Base-by-base conservation (phyloP, 2,888 invertebrate species). In the Gymnocheta viridis region DNA sequence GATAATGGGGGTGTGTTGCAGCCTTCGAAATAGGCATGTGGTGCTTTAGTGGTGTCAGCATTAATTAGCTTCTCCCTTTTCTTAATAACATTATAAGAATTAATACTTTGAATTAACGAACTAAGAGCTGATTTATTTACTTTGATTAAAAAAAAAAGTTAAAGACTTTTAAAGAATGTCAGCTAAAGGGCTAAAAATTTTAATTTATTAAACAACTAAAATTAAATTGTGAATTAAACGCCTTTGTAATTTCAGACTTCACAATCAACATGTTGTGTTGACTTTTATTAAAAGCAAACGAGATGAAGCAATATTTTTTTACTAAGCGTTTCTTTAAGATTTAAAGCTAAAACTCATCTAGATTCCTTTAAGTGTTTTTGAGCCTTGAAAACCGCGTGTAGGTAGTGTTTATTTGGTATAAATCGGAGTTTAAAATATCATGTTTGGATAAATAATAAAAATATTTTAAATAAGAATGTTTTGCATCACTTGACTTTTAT, bases 381-480 rank as follows among this genome's bases (percentile, higher is more conserved):
- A 47, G 32, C 41, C 49, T 41, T 60, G 6, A 9, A 58, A 35
- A 35, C 10, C 12, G 10, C 9, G 70, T 49, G 72, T 79, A 54
- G 79, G 79, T 38, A 56, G 72, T 38, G 38, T 56, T 70, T 64
- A 60, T 58, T 77, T 49, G 4, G 24, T 51, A 51, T 78, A 24
- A 70, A 54, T n/a, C 17, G n/a, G 51, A 32, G 24, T 49, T 70
- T 58, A 62, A 62, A 41, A 69, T 62, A 32, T 49, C 51, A 51
- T 62, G 38, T 49, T 62, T 54, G 41, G 67, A 67, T 27, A 5
- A 67, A 60, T 27, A 35, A 35, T 12, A 49, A 60, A 9, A 29
- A 54, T 27, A 24, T 2, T 22, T 17, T 38, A 51, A 62, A 38
- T 10, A 60, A 32, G 54, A 70, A 70, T 72, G 14, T 64, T 19